phyloP scores from a whole-genome alignment of 1,140 invertebrate species.

The Anoplophora glabripennis region DNA sequence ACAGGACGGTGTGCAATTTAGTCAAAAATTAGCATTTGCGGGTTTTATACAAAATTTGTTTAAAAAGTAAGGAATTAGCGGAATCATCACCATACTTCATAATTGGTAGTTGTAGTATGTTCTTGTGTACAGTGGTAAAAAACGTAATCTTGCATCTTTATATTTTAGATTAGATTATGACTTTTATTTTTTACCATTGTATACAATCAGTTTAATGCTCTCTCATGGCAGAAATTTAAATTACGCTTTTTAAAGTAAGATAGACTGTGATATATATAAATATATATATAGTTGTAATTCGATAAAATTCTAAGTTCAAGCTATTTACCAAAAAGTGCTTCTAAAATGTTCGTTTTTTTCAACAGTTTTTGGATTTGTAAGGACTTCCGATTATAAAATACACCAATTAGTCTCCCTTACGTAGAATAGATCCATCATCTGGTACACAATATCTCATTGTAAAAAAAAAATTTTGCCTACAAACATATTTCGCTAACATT shows the following conservation, averaged over 20 bases:
- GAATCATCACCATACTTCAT: constrained; percentile 3
- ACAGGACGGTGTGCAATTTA: too few species aligned
- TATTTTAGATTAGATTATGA: too few species aligned
- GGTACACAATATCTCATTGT: too few species aligned
- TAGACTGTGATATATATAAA: constrained; percentile 17
- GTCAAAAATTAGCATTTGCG: too few species aligned
- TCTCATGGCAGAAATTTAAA: constrained; percentile 18
- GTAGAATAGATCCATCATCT: too few species aligned
- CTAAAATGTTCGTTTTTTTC: neutral
- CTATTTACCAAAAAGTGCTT: neutral
- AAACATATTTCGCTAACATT: too few species aligned
- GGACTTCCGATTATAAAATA: constrained; percentile 5
- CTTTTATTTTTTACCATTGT: too few species aligned
- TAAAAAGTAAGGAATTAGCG: neutral
- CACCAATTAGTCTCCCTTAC: neutral
- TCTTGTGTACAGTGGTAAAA: neutral
- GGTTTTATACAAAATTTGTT: too few species aligned
- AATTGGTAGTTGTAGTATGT: neutral
- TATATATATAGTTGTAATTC: neutral
- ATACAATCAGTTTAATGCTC: too few species aligned
- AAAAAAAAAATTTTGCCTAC: too few species aligned
- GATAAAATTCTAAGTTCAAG: neutral
- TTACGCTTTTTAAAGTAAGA: constrained; percentile 20
- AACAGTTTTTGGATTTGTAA: neutral
- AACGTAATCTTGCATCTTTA: too few species aligned